Conservation (phyloP, 2,113 vertebrate species). For the Centropristis striata region DNA sequence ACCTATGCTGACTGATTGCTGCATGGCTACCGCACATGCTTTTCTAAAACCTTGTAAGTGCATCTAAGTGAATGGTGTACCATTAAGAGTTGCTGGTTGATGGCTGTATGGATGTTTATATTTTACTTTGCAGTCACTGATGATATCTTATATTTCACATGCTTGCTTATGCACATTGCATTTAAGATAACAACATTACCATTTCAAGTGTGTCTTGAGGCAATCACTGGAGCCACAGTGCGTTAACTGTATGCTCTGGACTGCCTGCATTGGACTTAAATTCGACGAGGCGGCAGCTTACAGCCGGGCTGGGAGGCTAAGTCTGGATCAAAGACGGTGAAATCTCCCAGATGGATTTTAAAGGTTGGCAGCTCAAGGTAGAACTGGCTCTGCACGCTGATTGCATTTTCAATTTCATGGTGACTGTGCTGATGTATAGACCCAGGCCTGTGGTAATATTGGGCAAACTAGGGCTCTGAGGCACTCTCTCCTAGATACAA, state of each 20-base stretch:
- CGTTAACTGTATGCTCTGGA: constrained; percentile 1
- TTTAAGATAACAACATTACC: not conserved
- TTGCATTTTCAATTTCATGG: constrained; percentile 56
- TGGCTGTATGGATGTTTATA: not conserved
- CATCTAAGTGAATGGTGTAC: constrained; percentile 29
- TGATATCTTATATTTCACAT: not conserved
- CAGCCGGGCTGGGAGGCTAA: constrained; percentile 8
- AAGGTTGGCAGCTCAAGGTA: constrained; percentile 40
- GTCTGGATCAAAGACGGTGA: constrained; percentile 26
- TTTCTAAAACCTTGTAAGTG: constrained; percentile 9
- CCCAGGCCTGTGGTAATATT: not conserved
- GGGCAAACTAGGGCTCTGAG: constrained; percentile 6
- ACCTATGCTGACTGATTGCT: not conserved
- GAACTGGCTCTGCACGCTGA: constrained; percentile 1
- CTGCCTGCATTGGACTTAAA: not conserved
- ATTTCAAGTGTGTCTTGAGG: not conserved
- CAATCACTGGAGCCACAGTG: constrained; percentile 3
- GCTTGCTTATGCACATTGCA: constrained; percentile 20
- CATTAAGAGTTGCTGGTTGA: constrained; percentile 9
- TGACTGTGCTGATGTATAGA: constrained; percentile 34
- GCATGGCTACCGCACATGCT: not conserved
- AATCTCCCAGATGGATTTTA: constrained; percentile 34
- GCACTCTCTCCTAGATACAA: not conserved
- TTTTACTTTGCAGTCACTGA: not conserved
- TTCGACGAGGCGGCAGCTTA: constrained; percentile 27